Base-by-base conservation (phyloP, 2,888 invertebrate species). In the Rhagonycha lutea region DNA sequence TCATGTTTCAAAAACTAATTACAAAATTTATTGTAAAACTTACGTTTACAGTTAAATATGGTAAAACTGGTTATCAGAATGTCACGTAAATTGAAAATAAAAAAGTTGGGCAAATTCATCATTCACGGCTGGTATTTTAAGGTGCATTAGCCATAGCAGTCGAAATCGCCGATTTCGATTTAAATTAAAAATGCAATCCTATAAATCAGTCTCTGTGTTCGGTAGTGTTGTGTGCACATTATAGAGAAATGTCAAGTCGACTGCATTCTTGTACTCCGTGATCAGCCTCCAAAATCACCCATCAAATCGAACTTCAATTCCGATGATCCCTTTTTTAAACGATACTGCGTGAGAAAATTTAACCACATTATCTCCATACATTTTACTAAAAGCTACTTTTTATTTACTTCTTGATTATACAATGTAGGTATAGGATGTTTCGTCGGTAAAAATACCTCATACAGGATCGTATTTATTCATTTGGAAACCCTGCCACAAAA, bases 231-330 rank as follows among this genome's bases (percentile, higher is more conserved):
- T 76, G 74, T 68, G 78, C 77, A 73, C 78, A 78, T 76, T 79
- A 78, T 76, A 78, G 76, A 79, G 79, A 79, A 79, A 78, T 79
- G 79, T 75, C 79, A 76, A 75, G 74, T 69, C 72, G 78, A 78
- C 79, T 76, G 80, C 81, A 81, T 81, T 81, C 81, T 78, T 71
- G 61, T 73, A 65, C 77, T 78, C 80, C 81, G 81, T 81, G 81
- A 81, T 81, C 81, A 75, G 81, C 79, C 77, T 81, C 81, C 80
- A 77, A 81, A 80, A 81, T 81, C 76, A 69, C 77, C 80, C 74
- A 79, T 79, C 78, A 75, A 80, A 79, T 80, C 79, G 78, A 79
- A 79, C 76, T 79, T 77, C 79, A 75, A 81, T 81, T 78, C 80
- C 79, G 76, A 76, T 79, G 74, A 71, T 70, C 71, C 70, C 72